A percentile compares a stretch with the other conserved stretches of the same genome.
These are phyloP conservation scores for Crypturellus tataupa DNA, from an alignment of 2,797 vertebrate species.

Conservation along the genomic window DNA sequence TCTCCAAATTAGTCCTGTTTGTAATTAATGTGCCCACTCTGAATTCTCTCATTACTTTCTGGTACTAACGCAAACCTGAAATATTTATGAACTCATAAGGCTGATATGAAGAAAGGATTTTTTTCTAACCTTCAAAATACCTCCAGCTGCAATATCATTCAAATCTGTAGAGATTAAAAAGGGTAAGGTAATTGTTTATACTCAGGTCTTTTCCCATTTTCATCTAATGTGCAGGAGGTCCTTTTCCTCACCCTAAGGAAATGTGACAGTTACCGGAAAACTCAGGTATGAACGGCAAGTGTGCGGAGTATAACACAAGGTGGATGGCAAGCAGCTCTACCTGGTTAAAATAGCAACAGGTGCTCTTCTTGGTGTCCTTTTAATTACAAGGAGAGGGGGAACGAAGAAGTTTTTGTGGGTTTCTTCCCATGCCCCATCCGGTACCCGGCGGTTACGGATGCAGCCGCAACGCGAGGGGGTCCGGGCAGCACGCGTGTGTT, in stretches of 20 bases:
- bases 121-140: neutral
- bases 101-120: neutral
- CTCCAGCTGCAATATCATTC: neutral
- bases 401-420: neutral
- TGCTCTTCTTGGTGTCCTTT: neutral
- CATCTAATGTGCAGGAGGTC: neutral
- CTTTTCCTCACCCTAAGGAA: neutral
- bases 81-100: neutral
- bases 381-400: neutral
- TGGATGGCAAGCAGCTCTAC: neutral
- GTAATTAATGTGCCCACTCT: neutral
- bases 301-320: too few relatives aligned
- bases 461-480: accelerated
- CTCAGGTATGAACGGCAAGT: too few relatives aligned
- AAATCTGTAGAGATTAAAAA: neutral
- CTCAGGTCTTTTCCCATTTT: too few relatives aligned
- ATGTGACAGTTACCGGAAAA: neutral
- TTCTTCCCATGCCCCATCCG: neutral
- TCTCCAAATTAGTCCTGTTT: neutral
- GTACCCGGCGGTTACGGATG: too few relatives aligned
- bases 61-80: neutral
- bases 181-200: too few relatives aligned
- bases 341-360: neutral
- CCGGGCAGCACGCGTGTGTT: neutral
- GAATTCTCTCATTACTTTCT: neutral